phyloP scores from a whole-genome alignment of 2,888 invertebrate species.

The Eupithecia exiguata region DNA sequence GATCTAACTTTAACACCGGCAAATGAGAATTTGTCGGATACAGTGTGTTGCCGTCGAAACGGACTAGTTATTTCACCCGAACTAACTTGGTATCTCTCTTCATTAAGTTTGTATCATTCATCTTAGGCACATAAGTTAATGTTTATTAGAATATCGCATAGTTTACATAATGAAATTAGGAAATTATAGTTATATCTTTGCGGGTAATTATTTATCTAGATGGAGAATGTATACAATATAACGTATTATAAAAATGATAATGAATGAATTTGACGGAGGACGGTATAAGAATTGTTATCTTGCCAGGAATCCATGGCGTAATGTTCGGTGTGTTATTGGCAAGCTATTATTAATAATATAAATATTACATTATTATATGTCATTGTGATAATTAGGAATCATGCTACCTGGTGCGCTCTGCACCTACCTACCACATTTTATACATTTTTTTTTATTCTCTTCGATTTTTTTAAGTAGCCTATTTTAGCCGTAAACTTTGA shows the following conservation, averaged over 20 bases:
- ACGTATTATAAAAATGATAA: conserved; percentile 61
- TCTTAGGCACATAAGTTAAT: conserved; percentile 57
- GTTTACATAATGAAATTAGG: conserved; percentile 73
- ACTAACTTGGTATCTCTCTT: background rate
- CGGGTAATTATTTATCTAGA: conserved; percentile 73
- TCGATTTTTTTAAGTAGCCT: conserved; percentile 44
- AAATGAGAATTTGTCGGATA: background rate
- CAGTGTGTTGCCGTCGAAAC: background rate
- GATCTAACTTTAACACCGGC: too few species aligned
- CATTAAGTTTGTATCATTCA: conserved; percentile 50
- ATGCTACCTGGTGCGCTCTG: conserved; percentile 66
- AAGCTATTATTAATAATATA: conserved; percentile 61
- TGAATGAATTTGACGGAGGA: conserved; percentile 55
- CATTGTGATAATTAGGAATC: conserved; percentile 78
- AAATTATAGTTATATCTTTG: conserved; percentile 75
- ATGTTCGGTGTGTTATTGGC: conserved; percentile 76
- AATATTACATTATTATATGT: conserved; percentile 50
- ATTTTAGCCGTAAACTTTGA: conserved; percentile 46
- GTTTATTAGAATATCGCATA: conserved; percentile 61
- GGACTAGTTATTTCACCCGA: background rate
- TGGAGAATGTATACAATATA: conserved; percentile 74
- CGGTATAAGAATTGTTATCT: conserved; percentile 70
- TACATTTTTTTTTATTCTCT: conserved; percentile 44
- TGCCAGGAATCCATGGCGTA: conserved; percentile 73
- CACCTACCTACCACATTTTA: conserved; percentile 41